Conservation (phyloP, 1,140 invertebrate genomes). For the Saccostrea echinata region DNA sequence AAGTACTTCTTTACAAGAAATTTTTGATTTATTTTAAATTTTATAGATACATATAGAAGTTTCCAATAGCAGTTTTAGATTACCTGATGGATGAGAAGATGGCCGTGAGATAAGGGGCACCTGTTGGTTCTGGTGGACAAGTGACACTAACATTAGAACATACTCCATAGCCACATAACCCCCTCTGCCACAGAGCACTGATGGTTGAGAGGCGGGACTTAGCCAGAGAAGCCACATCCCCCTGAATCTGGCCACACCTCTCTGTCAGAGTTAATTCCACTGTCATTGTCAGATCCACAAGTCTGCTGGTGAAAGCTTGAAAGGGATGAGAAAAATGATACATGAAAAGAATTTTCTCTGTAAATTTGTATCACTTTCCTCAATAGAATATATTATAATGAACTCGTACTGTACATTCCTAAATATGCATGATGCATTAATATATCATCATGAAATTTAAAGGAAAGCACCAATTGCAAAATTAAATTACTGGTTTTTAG, state of each 20-base stretch:
- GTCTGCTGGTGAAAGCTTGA: constrained; percentile 41
- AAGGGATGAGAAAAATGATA: not conserved
- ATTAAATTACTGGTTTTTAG: no score
- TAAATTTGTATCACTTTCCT: no score
- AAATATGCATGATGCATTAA: no score
- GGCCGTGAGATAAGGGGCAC: not conserved
- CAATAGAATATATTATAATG: no score
- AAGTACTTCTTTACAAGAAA: no score
- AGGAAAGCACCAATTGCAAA: no score
- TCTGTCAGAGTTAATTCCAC: constrained; percentile 33
- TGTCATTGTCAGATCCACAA: constrained; percentile 11
- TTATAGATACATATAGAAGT: not conserved
- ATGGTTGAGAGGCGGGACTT: constrained; percentile 3
- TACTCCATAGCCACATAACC: constrained; percentile 16
- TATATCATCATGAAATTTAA: no score
- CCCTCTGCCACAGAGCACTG: constrained; percentile 19
- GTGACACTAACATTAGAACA: constrained; percentile 5
- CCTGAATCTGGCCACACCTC: not conserved
- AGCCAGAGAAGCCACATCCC: not conserved
- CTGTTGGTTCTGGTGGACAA: constrained; percentile 13
- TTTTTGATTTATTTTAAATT: not conserved
- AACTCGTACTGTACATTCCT: no score
- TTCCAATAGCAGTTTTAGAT: not conserved
- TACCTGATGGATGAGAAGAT: constrained; percentile 16
- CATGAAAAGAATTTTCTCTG: no score